A percentile compares a stretch with the other conserved stretches of the same genome.
Evolutionary conservation across 2,113 vertebrate genomes (phyloP).

Genomic region (Podocnemis expansa): DNA sequence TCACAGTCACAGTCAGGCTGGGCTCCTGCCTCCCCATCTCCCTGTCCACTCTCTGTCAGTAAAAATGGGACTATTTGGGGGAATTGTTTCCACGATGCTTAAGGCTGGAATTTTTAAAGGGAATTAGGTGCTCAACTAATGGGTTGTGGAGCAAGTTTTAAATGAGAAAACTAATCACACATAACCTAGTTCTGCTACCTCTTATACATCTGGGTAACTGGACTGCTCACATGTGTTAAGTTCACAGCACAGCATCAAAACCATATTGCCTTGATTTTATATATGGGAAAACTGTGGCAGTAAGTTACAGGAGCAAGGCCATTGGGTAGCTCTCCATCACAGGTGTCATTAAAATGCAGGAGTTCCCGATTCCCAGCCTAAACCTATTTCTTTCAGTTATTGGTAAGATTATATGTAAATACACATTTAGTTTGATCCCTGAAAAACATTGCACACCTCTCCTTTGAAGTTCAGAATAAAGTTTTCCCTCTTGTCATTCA

Average conservation of each 20-base stretch:
- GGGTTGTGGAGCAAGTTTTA: background rate
- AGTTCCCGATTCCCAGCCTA: background rate
- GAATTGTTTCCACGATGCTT: background rate
- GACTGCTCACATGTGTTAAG: background rate
- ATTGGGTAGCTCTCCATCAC: background rate
- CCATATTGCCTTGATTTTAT: background rate
- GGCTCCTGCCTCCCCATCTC: too few species aligned
- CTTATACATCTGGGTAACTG: fast-evolving
- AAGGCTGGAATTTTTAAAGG: background rate
- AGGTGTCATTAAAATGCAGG: background rate
- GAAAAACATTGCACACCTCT: background rate
- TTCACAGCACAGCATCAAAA: fast-evolving
- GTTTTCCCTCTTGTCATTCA: background rate
- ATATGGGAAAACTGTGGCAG: background rate
- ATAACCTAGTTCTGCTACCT: background rate
- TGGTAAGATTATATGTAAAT: background rate
- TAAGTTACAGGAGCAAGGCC: background rate
- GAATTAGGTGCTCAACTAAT: background rate
- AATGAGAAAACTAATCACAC: background rate
- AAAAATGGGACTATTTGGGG: background rate
- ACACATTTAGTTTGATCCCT: background rate
- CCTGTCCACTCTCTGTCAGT: too few species aligned
- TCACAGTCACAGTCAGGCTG: too few species aligned
- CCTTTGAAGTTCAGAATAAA: background rate
- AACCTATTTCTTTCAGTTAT: background rate